phyloP scores from a whole-genome alignment of 2,888 invertebrate species.

The Anoplius nigerrimus region DNA sequence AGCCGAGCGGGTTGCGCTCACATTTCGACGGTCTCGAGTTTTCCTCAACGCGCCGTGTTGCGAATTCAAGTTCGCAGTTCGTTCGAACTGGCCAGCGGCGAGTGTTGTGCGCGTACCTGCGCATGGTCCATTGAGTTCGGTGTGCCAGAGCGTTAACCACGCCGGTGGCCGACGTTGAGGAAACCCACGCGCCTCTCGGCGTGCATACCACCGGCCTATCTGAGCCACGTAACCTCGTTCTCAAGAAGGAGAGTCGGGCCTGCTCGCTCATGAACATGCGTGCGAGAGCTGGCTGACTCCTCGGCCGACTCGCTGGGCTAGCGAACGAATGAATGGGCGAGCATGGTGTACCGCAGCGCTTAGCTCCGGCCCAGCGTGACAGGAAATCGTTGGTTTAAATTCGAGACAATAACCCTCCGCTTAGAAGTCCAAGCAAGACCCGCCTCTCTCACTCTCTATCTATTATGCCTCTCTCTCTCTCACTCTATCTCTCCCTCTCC shows the following conservation, averaged over 20 bases:
- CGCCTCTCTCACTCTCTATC: constrained; percentile 15
- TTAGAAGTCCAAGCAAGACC: constrained; percentile 25
- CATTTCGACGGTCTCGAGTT: too few relatives aligned
- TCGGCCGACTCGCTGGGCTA: too few relatives aligned
- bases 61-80: too few relatives aligned
- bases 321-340: constrained; percentile 44
- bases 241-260: constrained; percentile 31
- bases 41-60: too few relatives aligned
- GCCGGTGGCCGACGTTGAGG: constrained; percentile 25
- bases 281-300: too few relatives aligned
- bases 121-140: too few relatives aligned
- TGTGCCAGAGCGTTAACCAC: not conserved
- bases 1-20: too few relatives aligned
- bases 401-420: constrained; percentile 63
- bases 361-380: constrained; percentile 45
- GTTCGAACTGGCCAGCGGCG: too few relatives aligned
- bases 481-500: too few relatives aligned
- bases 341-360: constrained; percentile 26
- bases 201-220: constrained; percentile 44
- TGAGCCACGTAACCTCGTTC: constrained; percentile 52
- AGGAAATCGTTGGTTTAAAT: constrained; percentile 68
- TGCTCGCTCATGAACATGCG: not conserved
- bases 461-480: too few relatives aligned
- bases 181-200: constrained; percentile 51
- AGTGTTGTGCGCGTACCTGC: too few relatives aligned